These are phyloP conservation scores for Ceraclea dissimilis DNA, from an alignment of 2,888 invertebrate species.

Conservation along the genomic window DNA sequence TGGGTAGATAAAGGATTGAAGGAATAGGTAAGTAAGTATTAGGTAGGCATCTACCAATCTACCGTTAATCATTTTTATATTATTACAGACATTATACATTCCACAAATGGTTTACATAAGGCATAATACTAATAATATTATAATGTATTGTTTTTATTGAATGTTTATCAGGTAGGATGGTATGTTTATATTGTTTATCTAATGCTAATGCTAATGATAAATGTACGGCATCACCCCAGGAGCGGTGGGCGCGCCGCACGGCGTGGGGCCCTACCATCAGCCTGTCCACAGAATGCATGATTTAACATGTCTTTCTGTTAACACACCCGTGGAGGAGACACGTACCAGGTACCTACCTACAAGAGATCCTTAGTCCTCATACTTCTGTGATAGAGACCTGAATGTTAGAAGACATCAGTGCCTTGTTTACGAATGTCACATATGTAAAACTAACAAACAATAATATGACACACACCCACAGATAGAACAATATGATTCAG, in stretches of 20 bases:
- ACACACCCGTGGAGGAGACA: constrained; percentile 1
- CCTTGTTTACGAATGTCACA: no score
- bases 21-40: no score
- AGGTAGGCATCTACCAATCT: no score
- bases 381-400: no score
- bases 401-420: no score
- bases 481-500: no score
- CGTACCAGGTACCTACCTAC: no score
- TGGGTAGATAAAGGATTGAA: no score
- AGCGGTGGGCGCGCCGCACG: constrained; percentile 11
- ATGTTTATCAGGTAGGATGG: constrained; percentile 1
- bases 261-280: constrained; percentile 7
- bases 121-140: background rate
- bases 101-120: background rate
- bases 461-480: no score
- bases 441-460: no score
- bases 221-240: constrained; percentile 11
- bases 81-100: background rate
- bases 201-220: constrained; percentile 11
- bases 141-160: background rate
- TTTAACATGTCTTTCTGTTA: constrained; percentile 4
- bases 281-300: constrained; percentile 6
- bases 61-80: no score
- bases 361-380: no score
- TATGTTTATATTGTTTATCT: background rate